These are phyloP conservation scores for Aurelia sp. DNA, from an alignment of 30 jellyfish, hydroid and myxozoan genomes.

Conservation along the genomic window DNA sequence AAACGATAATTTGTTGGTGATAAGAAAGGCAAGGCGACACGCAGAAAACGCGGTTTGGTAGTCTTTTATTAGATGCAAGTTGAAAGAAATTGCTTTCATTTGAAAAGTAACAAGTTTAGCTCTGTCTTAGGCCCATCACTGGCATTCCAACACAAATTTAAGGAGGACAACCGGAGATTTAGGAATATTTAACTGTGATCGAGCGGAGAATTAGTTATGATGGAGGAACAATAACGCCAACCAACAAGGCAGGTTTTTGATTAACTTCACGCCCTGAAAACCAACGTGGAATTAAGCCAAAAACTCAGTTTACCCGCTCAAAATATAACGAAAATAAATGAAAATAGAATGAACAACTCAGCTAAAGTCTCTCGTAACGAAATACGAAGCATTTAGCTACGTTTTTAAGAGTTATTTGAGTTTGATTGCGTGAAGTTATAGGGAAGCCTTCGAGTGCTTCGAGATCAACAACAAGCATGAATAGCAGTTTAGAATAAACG, in stretches of 20 bases:
- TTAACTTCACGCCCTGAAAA: constrained; percentile 91
- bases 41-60: constrained; percentile 16
- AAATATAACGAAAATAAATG: constrained; percentile 28
- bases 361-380: not conserved
- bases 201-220: constrained; percentile 59
- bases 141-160: constrained; percentile 37
- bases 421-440: constrained; percentile 8
- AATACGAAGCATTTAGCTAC: not conserved
- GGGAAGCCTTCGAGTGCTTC: constrained; percentile 74
- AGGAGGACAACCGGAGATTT: not conserved
- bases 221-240: constrained; percentile 85
- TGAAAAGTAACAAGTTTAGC: not conserved
- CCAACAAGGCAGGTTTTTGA: constrained; percentile 87
- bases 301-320: constrained; percentile 45
- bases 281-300: constrained; percentile 49
- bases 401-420: not conserved
- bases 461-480: constrained; percentile 82
- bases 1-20: not conserved
- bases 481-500: constrained; percentile 72
- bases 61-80: not conserved
- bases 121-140: not conserved
- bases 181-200: not conserved
- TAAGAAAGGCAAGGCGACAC: constrained; percentile 5
- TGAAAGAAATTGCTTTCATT: not conserved
- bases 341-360: constrained; percentile 34